phyloP scores from a whole-genome alignment of 2,113 vertebrate species.

The Neomonachus schauinslandi region DNA sequence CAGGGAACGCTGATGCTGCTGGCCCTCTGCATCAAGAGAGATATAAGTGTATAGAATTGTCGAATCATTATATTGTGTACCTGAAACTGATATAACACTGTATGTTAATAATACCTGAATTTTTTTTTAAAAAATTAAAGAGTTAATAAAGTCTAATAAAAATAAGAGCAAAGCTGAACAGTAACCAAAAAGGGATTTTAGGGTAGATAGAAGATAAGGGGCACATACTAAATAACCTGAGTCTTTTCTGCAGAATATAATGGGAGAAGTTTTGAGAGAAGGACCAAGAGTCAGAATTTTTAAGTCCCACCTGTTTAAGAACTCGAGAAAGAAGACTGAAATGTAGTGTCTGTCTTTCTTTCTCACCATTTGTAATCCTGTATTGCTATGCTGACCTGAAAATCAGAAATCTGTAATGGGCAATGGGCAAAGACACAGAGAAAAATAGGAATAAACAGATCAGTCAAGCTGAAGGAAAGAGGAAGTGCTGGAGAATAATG shows the following conservation, averaged over 20 bases:
- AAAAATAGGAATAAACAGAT: slow-evolving; percentile 12
- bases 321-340: slow-evolving; percentile 7
- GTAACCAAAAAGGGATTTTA: neutral
- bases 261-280: neutral
- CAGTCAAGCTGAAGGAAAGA: neutral
- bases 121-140: neutral
- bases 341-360: neutral
- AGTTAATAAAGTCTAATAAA: neutral
- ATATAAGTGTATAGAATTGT: neutral
- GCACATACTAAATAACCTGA: neutral
- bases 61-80: neutral
- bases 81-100: neutral
- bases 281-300: neutral
- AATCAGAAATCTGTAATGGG: neutral
- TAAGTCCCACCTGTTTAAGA: neutral
- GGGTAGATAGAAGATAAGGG: neutral
- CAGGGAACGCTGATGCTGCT: neutral
- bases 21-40: neutral
- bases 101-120: neutral
- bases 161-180: neutral
- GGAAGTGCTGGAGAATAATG: neutral
- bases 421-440: neutral
- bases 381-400: slow-evolving; percentile 7
- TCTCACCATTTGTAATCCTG: neutral
- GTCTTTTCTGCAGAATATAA: neutral